phyloP scores from a whole-genome alignment of 2,113 vertebrate species.

The Bambusicola thoracicus region DNA sequence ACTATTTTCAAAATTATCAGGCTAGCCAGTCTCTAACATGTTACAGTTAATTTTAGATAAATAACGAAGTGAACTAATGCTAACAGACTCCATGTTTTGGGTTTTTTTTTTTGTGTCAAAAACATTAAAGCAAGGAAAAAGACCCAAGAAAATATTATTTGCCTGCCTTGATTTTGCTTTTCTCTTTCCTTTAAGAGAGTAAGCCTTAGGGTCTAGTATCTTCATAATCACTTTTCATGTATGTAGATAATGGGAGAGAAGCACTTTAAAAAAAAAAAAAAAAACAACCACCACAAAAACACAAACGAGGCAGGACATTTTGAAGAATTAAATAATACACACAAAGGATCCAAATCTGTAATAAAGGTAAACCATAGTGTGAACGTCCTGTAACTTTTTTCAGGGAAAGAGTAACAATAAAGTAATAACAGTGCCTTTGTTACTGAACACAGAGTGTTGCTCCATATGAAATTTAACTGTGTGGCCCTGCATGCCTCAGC shows the following conservation, averaged over 20 bases:
- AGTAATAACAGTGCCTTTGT: not conserved
- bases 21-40: conserved; percentile 46
- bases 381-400: not conserved
- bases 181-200: not conserved
- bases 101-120: not conserved
- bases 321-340: not conserved
- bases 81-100: not conserved
- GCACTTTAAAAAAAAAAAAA: not conserved
- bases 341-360: not conserved
- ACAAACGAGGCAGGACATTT: not conserved
- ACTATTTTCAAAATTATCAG: conserved; percentile 55
- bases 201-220: not conserved
- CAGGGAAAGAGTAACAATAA: not conserved
- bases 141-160: not conserved
- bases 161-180: not conserved
- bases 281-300: not conserved
- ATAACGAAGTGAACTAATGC: conserved; percentile 11
- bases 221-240: fast-evolving
- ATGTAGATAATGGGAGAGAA: not conserved
- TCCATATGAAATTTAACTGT: not conserved
- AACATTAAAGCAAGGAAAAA: not conserved
- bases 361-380: not conserved
- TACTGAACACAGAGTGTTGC: not conserved
- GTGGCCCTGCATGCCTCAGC: not conserved
- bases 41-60: not conserved